A percentile compares a stretch with the other conserved stretches of the same genome.
Evolutionary conservation across 2,888 invertebrate genomes (phyloP).

Genomic region (Lissonota sp.): DNA sequence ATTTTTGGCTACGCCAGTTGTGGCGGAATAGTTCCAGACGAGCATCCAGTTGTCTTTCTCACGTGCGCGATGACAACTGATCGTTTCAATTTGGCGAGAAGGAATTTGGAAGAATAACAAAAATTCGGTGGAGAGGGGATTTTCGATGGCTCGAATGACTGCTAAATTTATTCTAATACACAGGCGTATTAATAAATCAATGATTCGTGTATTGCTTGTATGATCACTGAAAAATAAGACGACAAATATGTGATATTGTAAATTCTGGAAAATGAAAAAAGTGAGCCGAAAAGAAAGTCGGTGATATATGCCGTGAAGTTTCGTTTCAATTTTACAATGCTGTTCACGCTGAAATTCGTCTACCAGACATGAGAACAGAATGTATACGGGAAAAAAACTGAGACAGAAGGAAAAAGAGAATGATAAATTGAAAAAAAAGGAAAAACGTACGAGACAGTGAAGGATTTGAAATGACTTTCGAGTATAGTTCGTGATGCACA

Average conservation of each 20-base stretch:
- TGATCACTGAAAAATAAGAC: too few relatives aligned
- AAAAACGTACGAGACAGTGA: constrained; percentile 37
- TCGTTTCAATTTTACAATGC: background rate
- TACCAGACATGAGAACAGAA: background rate
- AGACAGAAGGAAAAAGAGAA: constrained; percentile 11
- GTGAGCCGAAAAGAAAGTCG: background rate
- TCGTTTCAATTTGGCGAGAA: background rate
- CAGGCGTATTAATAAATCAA: too few relatives aligned
- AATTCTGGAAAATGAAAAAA: background rate
- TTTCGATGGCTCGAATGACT: constrained; percentile 7
- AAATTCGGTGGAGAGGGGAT: constrained; percentile 9
- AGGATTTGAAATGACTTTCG: constrained; percentile 41
- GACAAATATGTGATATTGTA: background rate
- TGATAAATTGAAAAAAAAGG: background rate
- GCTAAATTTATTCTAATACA: background rate
- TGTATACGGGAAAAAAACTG: background rate
- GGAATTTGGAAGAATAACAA: constrained; percentile 22
- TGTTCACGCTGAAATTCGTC: constrained; percentile 30
- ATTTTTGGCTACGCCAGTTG: constrained; percentile 3
- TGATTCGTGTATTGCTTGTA: too few relatives aligned
- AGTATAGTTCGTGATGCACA: constrained; percentile 19
- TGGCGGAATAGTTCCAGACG: constrained; percentile 29
- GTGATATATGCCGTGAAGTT: background rate
- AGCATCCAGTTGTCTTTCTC: constrained; percentile 26
- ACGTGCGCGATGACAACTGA: constrained; percentile 6